Evolutionary conservation across 2,888 invertebrate genomes (phyloP).

Genomic region (Byasa hedistus): DNA sequence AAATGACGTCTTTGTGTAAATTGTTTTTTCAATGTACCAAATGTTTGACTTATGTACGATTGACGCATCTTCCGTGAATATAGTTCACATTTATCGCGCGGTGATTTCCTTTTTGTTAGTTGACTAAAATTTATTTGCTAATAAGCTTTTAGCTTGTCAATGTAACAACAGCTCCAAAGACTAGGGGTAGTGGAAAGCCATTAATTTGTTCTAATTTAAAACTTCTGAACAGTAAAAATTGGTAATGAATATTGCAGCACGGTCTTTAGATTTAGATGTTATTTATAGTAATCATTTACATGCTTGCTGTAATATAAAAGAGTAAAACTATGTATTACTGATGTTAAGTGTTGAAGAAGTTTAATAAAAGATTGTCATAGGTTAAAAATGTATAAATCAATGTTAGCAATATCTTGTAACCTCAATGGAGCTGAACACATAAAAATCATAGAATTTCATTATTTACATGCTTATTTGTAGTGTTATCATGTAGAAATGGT

Average conservation of each 20-base stretch:
- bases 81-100: conserved; percentile 1
- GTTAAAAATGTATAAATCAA: no score
- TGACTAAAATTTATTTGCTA: neutral
- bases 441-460: no score
- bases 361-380: no score
- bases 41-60: conserved; percentile 12
- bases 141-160: neutral
- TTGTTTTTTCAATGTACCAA: conserved; percentile 4
- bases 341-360: no score
- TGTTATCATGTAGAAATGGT: no score
- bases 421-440: no score
- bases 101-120: neutral
- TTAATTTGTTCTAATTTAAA: neutral
- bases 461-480: no score
- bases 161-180: neutral
- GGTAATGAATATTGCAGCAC: neutral
- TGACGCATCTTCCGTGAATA: conserved; percentile 13
- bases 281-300: no score
- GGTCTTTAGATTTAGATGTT: neutral
- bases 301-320: no score
- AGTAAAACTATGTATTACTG: no score
- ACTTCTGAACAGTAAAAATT: neutral
- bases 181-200: neutral
- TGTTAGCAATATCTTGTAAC: no score
- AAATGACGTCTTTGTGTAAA: neutral